Evolutionary conservation across 2,888 invertebrate species (phyloP), one percentile per base, ranked within the genome.

Genomic region (Tenthredo notha): DNA sequence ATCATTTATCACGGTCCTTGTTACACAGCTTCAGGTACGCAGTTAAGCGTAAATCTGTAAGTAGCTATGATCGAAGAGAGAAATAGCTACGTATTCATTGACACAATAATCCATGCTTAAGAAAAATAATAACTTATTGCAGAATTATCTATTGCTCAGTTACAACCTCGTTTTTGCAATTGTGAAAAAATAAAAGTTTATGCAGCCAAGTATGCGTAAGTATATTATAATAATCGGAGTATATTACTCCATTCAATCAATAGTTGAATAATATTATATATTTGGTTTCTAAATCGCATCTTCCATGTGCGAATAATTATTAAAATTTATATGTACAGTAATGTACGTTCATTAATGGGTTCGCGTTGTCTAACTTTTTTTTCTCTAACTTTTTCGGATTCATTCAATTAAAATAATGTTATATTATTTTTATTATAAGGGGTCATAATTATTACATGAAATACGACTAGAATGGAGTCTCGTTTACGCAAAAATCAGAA

Each of bases 1-100:
- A 47, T 74, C n/a, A 72, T 72, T 72, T 40, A n/a, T 72, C 72
- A 40, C 72, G 40, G 40, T 37, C n/a, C 40, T 72, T 72, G 40
- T 72, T 72, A 40, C n/a, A n/a, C 37, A 40, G 10, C 72, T 40
- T 9, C 43, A 37, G 37, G 6, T 37, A 43, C 18, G 72, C 72
- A 43, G 40, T 21, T 40, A 72, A 72, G 72, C 72, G 40, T 72
- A 25, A 72, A 72, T 72, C 40, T 58, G 58, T 21, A n/a, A n/a
- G n/a, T n/a, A n/a, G n/a, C n/a, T n/a, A n/a, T n/a, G n/a, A n/a
- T n/a, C n/a, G n/a, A n/a, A n/a, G n/a, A n/a, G n/a, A n/a, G n/a
- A n/a, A n/a, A n/a, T n/a, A n/a, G n/a, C n/a, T n/a, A 58, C 58
- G 7, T 54, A n/a, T n/a, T n/a, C 54, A 58, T 58, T 21, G 54